phyloP scores from a whole-genome alignment of 30 jellyfish, hydroid and myxozoan genomes.

The Sanderia malayensis region DNA sequence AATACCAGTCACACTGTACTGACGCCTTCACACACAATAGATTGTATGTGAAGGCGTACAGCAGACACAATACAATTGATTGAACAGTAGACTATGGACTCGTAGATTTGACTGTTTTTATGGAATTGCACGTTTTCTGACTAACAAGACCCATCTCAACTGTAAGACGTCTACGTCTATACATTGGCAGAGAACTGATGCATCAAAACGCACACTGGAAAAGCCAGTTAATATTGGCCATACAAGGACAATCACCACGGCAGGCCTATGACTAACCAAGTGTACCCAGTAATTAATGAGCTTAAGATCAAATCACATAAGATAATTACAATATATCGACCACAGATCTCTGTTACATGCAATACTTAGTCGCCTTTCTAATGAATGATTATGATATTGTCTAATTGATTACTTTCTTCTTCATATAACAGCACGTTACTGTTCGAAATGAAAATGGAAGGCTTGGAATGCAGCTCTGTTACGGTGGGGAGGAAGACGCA shows the following conservation, averaged over 20 bases:
- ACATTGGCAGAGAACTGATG: too few relatives aligned
- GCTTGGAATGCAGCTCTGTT: constrained; percentile 69
- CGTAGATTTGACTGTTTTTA: too few relatives aligned
- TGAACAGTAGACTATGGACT: too few relatives aligned
- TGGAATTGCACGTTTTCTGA: too few relatives aligned
- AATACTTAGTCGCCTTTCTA: background rate
- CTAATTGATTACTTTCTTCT: background rate
- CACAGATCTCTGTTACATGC: background rate
- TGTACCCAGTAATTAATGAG: background rate
- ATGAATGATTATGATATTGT: background rate
- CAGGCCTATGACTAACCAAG: background rate
- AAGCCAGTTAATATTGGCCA: background rate
- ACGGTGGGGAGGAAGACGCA: constrained; percentile 86
- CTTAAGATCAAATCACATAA: background rate
- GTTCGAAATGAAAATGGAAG: constrained; percentile 39
- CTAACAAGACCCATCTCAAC: too few relatives aligned
- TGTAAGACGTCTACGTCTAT: too few relatives aligned
- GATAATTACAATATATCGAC: background rate
- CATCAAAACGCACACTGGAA: too few relatives aligned
- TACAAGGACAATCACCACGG: background rate
- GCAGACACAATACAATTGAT: too few relatives aligned
- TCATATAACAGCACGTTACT: constrained; percentile 59
- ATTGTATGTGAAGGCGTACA: too few relatives aligned
- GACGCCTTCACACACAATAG: too few relatives aligned
- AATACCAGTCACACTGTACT: too few relatives aligned